Base-by-base conservation (phyloP, 2,113 vertebrate genomes). In the Chlorodrepanis virens region DNA sequence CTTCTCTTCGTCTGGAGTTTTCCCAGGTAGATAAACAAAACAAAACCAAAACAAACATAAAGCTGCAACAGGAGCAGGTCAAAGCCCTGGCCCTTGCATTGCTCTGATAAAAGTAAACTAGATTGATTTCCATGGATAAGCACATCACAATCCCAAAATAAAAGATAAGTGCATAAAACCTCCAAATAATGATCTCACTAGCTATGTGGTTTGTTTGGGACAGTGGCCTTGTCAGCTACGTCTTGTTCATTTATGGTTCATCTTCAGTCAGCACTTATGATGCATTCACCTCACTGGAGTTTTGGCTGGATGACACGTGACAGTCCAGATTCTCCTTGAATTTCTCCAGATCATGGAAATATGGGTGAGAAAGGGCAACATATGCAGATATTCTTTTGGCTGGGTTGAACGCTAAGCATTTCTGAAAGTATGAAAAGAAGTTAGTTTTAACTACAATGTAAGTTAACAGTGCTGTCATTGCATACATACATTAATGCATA, bases 371-470 rank as follows among this genome's bases (percentile, higher is more conserved):
- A 89, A 99, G 98, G n/a, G 99, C 99, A 80, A 98, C 97, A 56
- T 98, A 99, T 27, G 99, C 99, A 11, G 99, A 99, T 98, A 99
- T 99, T 96, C 99, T 98, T 97, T 99, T 99, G 96, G 98, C 98
- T 78, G 99, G 99, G 91, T 99, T 99, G 97, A 99, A 99, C 3
- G 98, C 98, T 92, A 99, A 98, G 94, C 99, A 99, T 98, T 99
- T 99, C 99, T 99, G 98, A 72, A 97, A 86, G 79, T 50, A 95
- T 76, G 82, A 94, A 96, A 96, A 95, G 64, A 87, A 93, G 72
- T 29, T 71, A 49, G 20, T 80, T 94, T 88, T 90, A 96, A 88
- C 60, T 56, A 25, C 72, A 87, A 60, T 4, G 21, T 75, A 74
- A 90, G 53, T 42, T 59, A 88, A 52, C 31, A 60, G 59, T 49